Conservation (phyloP, 2,888 invertebrate genomes). For the Cheilosia pagana region DNA sequence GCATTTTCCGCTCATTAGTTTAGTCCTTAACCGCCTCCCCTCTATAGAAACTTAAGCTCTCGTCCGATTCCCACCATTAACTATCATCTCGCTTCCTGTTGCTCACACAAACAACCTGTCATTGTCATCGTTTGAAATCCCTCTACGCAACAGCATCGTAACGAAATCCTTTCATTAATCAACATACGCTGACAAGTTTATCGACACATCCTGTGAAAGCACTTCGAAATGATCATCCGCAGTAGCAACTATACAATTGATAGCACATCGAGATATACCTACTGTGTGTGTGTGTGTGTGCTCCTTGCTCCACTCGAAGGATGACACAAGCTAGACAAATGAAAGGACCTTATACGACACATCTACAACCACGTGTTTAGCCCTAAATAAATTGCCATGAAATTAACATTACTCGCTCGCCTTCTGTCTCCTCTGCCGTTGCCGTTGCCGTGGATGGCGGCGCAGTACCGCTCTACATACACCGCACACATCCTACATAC, state of each 20-base stretch:
- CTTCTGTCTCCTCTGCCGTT: conserved; percentile 12
- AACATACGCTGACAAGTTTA: conserved; percentile 72
- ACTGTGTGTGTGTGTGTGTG: neutral
- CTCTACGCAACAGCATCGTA: conserved; percentile 64
- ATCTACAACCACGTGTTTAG: conserved; percentile 66
- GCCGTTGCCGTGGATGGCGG: neutral
- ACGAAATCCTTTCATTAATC: conserved; percentile 72
- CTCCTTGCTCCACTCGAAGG: conserved; percentile 3
- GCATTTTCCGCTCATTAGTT: conserved; percentile 34
- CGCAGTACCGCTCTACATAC: neutral
- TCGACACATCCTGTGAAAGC: conserved; percentile 67
- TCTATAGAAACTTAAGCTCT: conserved; percentile 7
- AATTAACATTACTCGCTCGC: conserved; percentile 68
- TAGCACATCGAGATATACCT: conserved; percentile 17
- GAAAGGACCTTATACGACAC: conserved; percentile 39
- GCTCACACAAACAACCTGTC: conserved; percentile 61
- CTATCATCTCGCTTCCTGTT: conserved; percentile 52
- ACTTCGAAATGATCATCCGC: conserved; percentile 62
- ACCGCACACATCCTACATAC: no score
- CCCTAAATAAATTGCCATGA: conserved; percentile 72
- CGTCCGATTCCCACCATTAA: conserved; percentile 56
- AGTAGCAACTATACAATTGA: conserved; percentile 28
- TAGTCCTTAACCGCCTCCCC: neutral
- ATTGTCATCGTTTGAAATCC: conserved; percentile 51
- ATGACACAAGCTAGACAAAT: conserved; percentile 36